A percentile compares a stretch with the other conserved stretches of the same genome.
Evolutionary conservation across 2,113 vertebrate genomes (phyloP).

Genomic region (Indicator maculatus): DNA sequence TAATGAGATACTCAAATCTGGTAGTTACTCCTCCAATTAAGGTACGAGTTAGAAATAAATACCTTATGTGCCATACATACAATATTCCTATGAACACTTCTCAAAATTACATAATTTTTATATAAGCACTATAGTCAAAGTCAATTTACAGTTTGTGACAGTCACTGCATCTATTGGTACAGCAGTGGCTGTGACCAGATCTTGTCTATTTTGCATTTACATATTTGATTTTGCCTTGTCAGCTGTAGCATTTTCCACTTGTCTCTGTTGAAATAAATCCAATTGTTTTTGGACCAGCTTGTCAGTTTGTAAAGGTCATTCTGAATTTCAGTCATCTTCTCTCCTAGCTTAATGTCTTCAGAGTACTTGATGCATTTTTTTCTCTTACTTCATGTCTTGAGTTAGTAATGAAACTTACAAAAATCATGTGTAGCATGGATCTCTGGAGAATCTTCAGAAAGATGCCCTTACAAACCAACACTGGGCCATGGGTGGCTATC

Average conservation of each 20-base stretch:
- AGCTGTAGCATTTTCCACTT: not conserved
- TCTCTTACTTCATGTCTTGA: not conserved
- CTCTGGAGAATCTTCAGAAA: not conserved
- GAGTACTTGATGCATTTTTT: not conserved
- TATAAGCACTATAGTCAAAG: not conserved
- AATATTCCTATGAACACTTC: not conserved
- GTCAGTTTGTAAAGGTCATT: constrained; percentile 20
- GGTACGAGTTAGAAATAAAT: not conserved
- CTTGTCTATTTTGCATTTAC: not conserved
- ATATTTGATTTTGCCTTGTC: not conserved
- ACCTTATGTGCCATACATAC: not conserved
- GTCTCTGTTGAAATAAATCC: not conserved
- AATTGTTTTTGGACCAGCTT: not conserved
- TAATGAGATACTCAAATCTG: not conserved
- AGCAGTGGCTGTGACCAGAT: not conserved
- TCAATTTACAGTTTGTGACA: not conserved
- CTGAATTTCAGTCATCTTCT: not conserved
- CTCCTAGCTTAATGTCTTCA: not conserved
- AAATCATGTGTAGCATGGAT: not conserved
- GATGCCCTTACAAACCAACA: not conserved
- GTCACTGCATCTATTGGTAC: not conserved
- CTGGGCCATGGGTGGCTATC: not conserved
- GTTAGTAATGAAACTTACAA: not conserved
- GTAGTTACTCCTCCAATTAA: not conserved
- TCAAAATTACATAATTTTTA: not conserved